Evolutionary conservation across 2,113 vertebrate species (phyloP), one percentile per base, ranked within the genome.

Genomic region (Oncorhynchus masou): DNA sequence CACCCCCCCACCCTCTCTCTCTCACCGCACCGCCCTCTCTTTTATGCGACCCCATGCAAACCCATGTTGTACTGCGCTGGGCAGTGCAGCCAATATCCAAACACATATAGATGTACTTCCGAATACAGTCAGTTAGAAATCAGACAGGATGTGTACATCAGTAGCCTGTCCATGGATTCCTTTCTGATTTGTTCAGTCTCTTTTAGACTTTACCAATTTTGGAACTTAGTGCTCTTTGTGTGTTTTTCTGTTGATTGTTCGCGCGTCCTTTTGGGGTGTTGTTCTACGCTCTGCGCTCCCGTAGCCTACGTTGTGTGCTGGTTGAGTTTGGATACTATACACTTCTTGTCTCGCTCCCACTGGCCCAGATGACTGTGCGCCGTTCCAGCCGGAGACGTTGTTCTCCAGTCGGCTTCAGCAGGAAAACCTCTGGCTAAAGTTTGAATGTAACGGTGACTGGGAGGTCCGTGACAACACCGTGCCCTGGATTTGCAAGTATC

Each of bases 341-440:
- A 82, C 83, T 90, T 74, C 79, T 86, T 81, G 74, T 71, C 62
- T 51, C 19, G 80, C 68, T 68, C 73, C 22, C 45, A 67, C 76
- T 80, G 73, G 81, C 80, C 91, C 92, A 87, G 84, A 94, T 94
- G 93, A 92, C 91, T 90, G 91, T 91, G 83, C 76, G 86, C 75
- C 84, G 90, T 84, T 88, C 80, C 83, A 87, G 77, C 39, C 39
- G 39, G 39, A 45, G 39, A 45, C 39, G 9, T 45, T 45, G 39
- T 45, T 92, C 90, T 88, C 92, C 92, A 77, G 81, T 89, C 86
- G 91, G 75, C 71, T 75, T 75, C 79, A 34, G 24, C 66, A 69
- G 89, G 87, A 87, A 91, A 83, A 92, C 89, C 86, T 85, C 83
- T 85, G 90, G 93, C 85, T 94, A 88, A 94, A 94, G 91, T 93